These are phyloP conservation scores for Anhinga rufa DNA, from an alignment of 2,113 vertebrate species.

Conservation along the genomic window DNA sequence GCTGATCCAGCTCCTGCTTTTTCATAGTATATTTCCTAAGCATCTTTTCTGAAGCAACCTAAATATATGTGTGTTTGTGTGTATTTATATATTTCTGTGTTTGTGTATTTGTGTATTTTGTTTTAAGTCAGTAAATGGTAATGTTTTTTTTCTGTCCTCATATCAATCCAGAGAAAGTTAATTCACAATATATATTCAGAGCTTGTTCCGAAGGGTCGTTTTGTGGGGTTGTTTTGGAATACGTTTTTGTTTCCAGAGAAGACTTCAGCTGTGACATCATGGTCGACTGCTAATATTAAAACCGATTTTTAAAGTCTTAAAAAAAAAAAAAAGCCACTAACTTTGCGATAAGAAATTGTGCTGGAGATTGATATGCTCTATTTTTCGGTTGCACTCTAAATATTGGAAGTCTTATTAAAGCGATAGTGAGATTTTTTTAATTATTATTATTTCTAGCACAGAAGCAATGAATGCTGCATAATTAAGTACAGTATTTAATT, in stretches of 20 bases:
- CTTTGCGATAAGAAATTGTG: slow-evolving; percentile 65
- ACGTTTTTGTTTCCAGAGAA: slow-evolving; percentile 61
- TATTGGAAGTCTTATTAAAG: slow-evolving; percentile 76
- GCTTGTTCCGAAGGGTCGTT: slow-evolving; percentile 52
- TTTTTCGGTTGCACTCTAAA: slow-evolving; percentile 68
- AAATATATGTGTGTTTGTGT: background rate
- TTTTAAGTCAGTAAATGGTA: slow-evolving; percentile 15
- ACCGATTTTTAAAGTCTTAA: slow-evolving; percentile 47
- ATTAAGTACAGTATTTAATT: slow-evolving; percentile 87
- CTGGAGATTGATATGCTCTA: slow-evolving; percentile 58
- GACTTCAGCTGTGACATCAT: slow-evolving; percentile 61
- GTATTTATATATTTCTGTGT: background rate
- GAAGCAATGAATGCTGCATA: slow-evolving; percentile 80
- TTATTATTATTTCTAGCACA: slow-evolving; percentile 64
- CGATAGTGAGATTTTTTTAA: slow-evolving; percentile 28
- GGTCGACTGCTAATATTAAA: slow-evolving; percentile 54
- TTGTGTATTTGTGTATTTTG: slow-evolving; percentile 22
- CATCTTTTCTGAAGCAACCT: slow-evolving; percentile 44
- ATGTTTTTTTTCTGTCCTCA: slow-evolving; percentile 15
- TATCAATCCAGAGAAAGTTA: slow-evolving; percentile 56
- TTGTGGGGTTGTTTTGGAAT: slow-evolving; percentile 21
- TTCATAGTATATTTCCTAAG: slow-evolving; percentile 17
- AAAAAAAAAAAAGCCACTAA: slow-evolving; percentile 33
- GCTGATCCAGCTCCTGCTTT: slow-evolving; percentile 55
- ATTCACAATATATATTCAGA: slow-evolving; percentile 46